Percentiles rank a stretch among this genome's conserved stretches.
These are phyloP conservation scores for Erythrocebus patas DNA, from an alignment of 2,113 vertebrate species.

Conservation along the genomic window DNA sequence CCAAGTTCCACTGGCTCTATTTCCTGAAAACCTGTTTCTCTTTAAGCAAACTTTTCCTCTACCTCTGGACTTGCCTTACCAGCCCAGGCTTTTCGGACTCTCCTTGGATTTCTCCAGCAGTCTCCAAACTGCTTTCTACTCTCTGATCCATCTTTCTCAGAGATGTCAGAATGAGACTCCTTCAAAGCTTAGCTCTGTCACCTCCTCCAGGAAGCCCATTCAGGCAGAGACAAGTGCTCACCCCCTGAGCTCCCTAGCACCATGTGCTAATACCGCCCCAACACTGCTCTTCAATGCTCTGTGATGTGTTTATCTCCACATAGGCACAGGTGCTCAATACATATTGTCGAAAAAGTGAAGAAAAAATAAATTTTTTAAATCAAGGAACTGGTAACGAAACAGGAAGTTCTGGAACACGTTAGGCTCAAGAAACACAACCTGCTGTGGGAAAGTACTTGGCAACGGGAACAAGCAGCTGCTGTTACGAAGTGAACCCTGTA, in stretches of 20 bases:
- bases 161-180: neutral
- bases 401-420: neutral
- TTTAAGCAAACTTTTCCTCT: neutral
- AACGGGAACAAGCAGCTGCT: neutral
- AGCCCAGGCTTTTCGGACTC: neutral
- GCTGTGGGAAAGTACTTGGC: neutral
- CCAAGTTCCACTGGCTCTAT: neutral
- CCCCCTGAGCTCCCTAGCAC: neutral
- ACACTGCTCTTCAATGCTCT: neutral
- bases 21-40: neutral
- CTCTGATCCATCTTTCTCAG: neutral
- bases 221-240: neutral
- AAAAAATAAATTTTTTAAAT: neutral
- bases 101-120: neutral
- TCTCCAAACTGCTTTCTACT: neutral
- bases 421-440: neutral
- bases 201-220: neutral
- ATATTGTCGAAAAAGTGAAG: neutral
- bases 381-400: neutral
- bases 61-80: neutral
- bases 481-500: fast-evolving
- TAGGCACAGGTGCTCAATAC: neutral
- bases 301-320: neutral
- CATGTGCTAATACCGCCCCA: fast-evolving
- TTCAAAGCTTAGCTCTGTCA: neutral